Evolutionary conservation across 2,888 invertebrate species (phyloP).

Genomic region (Protonemura montana): DNA sequence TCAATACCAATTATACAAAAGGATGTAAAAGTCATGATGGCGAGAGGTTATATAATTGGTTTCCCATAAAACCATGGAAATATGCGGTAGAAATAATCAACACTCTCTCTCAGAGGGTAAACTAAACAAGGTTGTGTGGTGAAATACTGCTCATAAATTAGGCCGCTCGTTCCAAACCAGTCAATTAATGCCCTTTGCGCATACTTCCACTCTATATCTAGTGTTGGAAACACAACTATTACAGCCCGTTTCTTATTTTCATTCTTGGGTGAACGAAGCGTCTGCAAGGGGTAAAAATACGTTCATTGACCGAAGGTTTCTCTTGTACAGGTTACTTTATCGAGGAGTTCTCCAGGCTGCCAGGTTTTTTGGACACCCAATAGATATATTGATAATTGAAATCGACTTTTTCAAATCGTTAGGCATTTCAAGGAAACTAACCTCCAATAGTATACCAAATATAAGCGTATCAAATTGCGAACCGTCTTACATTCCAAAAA

Average conservation of each 20-base stretch:
- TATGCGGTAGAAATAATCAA: background rate
- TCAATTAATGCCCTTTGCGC: background rate
- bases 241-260: too few relatives aligned
- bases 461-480: too few relatives aligned
- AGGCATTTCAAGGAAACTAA: too few relatives aligned
- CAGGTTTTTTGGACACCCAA: too few relatives aligned
- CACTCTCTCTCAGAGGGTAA: background rate
- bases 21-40: background rate
- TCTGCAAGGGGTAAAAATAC: background rate
- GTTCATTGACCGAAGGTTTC: too few relatives aligned
- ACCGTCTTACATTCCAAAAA: too few relatives aligned
- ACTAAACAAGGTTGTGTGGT: background rate
- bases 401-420: too few relatives aligned
- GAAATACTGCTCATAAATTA: background rate
- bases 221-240: background rate
- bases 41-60: background rate
- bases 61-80: background rate
- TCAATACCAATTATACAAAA: background rate
- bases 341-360: background rate
- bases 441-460: too few relatives aligned
- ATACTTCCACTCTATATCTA: background rate
- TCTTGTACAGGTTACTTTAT: background rate
- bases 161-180: background rate
- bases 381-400: too few relatives aligned
- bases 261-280: too few relatives aligned